Percentiles rank a stretch among this genome's conserved stretches.
Conservation (phyloP, 2,888 invertebrate genomes). For the Cephus pygmeus region DNA sequence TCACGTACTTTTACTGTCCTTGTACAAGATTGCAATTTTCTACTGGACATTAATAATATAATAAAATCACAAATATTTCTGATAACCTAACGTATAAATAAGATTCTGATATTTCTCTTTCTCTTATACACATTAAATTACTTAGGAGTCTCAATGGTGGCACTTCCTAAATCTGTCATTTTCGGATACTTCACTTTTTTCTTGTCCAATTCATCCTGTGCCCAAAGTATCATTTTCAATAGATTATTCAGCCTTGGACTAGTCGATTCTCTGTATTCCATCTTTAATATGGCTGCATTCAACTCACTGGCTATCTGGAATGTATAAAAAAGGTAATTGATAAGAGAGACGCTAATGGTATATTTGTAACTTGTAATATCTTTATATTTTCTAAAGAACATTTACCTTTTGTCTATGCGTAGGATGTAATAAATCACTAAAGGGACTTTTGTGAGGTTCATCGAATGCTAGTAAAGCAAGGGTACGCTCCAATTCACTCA, state of each 20-base stretch:
- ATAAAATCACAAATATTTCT: slow-evolving; percentile 20
- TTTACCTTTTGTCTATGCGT: slow-evolving; percentile 92
- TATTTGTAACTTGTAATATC: neutral
- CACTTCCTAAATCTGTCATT: slow-evolving; percentile 91
- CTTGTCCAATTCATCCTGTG: slow-evolving; percentile 93
- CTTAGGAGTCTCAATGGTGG: slow-evolving; percentile 82
- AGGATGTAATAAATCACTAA: slow-evolving; percentile 91
- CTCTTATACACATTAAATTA: slow-evolving; percentile 54
- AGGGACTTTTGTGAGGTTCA: slow-evolving; percentile 93
- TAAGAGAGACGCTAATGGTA: neutral
- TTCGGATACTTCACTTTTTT: slow-evolving; percentile 95
- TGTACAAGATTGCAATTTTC: neutral
- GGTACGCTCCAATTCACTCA: slow-evolving; percentile 89
- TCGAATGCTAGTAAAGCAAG: slow-evolving; percentile 96
- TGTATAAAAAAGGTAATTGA: slow-evolving; percentile 18
- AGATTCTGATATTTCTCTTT: slow-evolving; percentile 17
- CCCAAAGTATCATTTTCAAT: slow-evolving; percentile 94
- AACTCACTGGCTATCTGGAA: slow-evolving; percentile 93
- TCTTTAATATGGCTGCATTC: slow-evolving; percentile 96
- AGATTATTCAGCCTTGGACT: slow-evolving; percentile 92
- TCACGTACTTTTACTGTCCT: neutral
- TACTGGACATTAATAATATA: slow-evolving; percentile 1
- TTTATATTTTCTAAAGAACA: neutral
- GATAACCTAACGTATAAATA: slow-evolving; percentile 22
- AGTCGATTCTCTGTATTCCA: slow-evolving; percentile 91